A percentile compares a stretch with the other conserved stretches of the same genome.
phyloP scores from a whole-genome alignment of 2,797 vertebrate genomes.

The Cynodonichthys magdalenae region DNA sequence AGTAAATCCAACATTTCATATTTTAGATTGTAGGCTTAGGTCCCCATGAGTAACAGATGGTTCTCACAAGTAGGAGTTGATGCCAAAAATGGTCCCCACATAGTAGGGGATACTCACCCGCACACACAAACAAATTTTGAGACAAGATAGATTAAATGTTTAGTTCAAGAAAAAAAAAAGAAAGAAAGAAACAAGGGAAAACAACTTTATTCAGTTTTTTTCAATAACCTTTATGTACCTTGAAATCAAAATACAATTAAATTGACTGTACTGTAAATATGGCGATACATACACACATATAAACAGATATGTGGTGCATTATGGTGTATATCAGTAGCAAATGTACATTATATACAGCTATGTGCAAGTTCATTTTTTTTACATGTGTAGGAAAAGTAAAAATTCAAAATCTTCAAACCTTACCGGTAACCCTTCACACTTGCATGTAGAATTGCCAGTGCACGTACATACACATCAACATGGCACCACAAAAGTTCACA shows the following conservation, averaged over 20 bases:
- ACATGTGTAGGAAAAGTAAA: constrained; percentile 83
- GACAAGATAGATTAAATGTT: constrained; percentile 58
- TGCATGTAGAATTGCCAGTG: constrained; percentile 77
- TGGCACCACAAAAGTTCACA: constrained; percentile 79
- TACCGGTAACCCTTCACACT: constrained; percentile 70
- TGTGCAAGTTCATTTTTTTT: constrained; percentile 84
- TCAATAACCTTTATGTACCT: constrained; percentile 77
- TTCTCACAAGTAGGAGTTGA: too few species aligned
- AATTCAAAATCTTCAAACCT: constrained; percentile 68
- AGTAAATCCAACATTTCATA: too few species aligned
- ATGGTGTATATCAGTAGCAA: constrained; percentile 81
- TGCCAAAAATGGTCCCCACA: too few species aligned
- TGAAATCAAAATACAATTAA: constrained; percentile 86
- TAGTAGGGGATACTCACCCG: too few species aligned
- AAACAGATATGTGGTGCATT: constrained; percentile 84
- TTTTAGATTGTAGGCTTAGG: too few species aligned
- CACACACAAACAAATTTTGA: constrained; percentile 46
- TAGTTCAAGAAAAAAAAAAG: constrained; percentile 69
- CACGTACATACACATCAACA: constrained; percentile 78
- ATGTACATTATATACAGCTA: constrained; percentile 85
- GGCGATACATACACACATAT: constrained; percentile 85
- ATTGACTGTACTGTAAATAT: constrained; percentile 82
- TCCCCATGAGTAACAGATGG: too few species aligned
- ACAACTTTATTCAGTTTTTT: constrained; percentile 83
- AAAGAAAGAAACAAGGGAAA: constrained; percentile 62